Base-by-base conservation (phyloP, 1,140 invertebrate genomes). In the Contarinia nasturtii region DNA sequence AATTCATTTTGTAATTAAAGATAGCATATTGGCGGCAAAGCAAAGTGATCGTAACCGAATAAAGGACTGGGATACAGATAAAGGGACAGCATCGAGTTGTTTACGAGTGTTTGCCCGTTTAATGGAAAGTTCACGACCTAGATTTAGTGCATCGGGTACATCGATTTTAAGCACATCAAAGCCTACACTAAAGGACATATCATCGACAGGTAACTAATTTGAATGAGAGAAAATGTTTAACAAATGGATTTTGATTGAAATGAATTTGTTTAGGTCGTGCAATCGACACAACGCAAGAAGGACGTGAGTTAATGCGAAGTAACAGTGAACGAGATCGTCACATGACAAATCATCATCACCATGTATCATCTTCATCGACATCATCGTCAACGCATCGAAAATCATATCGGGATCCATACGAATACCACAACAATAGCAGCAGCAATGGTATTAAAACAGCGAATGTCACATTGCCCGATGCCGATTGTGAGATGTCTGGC, bases 1-100 rank as follows among this genome's bases (percentile, higher is more conserved):
- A 36, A 92, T 99, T 58, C 93, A 97, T 68, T 91, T 89, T 63
- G 90, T 98, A 42, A 87, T 97, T 15, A 90, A 92, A 60, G 91
- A 96, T 59, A 90, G 90, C 5, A 82, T 91, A 10, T 66, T 86
- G 33, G 76, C 79, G 51, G 59, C 60, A 1, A 45, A 55, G 15
- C 58, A n/a, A 53, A 44, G 55, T 15, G 42, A 42, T 3, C 21
- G 54, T 43, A 52, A 56, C 46, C 51, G 56, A 45, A 42, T 41
- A 44, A 34, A 27, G 22, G 74, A 80, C 49, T 77, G 75, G 70
- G 79, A 82, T 53, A 72, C 64, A 53, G 74, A 69, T 53, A 66
- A 74, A 51, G 27, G 27, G 4, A 87, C 86, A 17, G 81, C 88
- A 27, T 80, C 77, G 58, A 77, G 79, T 46, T 79, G 82, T 45